A percentile compares a stretch with the other conserved stretches of the same genome.
These are phyloP conservation scores for Cephalopholis sonnerati DNA, from an alignment of 2,113 vertebrate genomes.

Conservation along the genomic window DNA sequence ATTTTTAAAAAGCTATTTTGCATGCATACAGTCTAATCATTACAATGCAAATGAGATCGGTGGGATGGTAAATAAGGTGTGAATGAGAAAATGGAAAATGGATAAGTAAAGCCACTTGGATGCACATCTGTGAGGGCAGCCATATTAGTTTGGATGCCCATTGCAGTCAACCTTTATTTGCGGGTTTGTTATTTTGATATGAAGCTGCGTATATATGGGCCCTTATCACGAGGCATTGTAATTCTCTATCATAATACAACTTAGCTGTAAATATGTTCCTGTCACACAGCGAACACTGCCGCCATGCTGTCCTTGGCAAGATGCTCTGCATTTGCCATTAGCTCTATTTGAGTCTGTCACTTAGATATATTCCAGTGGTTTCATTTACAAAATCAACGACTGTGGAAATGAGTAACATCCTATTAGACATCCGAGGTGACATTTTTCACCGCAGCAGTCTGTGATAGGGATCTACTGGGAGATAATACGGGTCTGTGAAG, in stretches of 20 bases:
- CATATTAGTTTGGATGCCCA: conserved; percentile 55
- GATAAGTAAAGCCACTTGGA: conserved; percentile 65
- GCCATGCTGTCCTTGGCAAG: background rate
- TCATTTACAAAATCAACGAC: conserved; percentile 54
- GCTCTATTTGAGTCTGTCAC: conserved; percentile 33
- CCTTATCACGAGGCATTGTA: conserved; percentile 7
- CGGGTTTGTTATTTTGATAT: conserved; percentile 42
- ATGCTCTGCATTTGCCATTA: conserved; percentile 35
- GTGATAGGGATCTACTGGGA: conserved; percentile 46
- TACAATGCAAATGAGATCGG: conserved; percentile 82
- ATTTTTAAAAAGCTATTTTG: conserved; percentile 80
- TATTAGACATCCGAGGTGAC: conserved; percentile 40
- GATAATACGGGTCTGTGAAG: conserved; percentile 37
- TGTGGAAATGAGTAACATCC: conserved; percentile 56
- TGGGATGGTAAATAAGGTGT: conserved; percentile 80
- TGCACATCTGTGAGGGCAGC: conserved; percentile 57
- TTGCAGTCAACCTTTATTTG: conserved; percentile 57
- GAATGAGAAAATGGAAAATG: conserved; percentile 75
- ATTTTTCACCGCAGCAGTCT: conserved; percentile 42
- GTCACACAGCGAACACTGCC: conserved; percentile 11
- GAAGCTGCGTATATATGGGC: background rate
- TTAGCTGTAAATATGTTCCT: conserved; percentile 15
- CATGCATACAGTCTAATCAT: conserved; percentile 79
- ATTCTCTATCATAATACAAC: conserved; percentile 23
- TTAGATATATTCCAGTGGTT: conserved; percentile 44